Conservation (phyloP, 2,888 invertebrate species). For the Dasypolia templi region DNA sequence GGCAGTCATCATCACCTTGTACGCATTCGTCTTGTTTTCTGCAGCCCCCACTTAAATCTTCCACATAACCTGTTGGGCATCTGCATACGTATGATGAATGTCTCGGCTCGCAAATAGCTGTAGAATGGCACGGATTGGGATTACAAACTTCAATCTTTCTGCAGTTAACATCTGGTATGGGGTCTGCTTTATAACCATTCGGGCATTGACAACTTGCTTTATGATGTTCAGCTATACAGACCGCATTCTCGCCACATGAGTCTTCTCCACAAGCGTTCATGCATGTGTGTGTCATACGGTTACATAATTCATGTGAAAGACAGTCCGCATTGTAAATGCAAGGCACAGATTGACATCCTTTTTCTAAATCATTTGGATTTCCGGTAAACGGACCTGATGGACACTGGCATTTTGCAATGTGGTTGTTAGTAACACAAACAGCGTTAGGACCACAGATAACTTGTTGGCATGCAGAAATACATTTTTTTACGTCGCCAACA, state of each 20-base stretch:
- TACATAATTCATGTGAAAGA: slow-evolving; percentile 94
- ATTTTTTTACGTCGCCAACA: slow-evolving; percentile 91
- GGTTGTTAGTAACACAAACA: slow-evolving; percentile 96
- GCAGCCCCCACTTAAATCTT: slow-evolving; percentile 95
- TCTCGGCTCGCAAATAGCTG: slow-evolving; percentile 94
- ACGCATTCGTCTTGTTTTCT: slow-evolving; percentile 94
- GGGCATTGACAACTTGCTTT: slow-evolving; percentile 96
- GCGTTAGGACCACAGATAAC: slow-evolving; percentile 96
- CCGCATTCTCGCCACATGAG: slow-evolving; percentile 96
- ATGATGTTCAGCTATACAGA: slow-evolving; percentile 96
- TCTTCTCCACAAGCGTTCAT: slow-evolving; percentile 95
- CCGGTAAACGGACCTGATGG: slow-evolving; percentile 96
- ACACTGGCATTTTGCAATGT: slow-evolving; percentile 97
- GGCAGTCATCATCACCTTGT: slow-evolving; percentile 94
- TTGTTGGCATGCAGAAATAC: slow-evolving; percentile 94
- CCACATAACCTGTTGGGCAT: slow-evolving; percentile 94
- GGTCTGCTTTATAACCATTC: slow-evolving; percentile 95
- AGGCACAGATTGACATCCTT: slow-evolving; percentile 95
- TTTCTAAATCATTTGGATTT: slow-evolving; percentile 94
- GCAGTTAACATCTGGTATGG: slow-evolving; percentile 96
- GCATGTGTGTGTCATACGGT: slow-evolving; percentile 95
- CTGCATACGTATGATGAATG: slow-evolving; percentile 93
- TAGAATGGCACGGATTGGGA: slow-evolving; percentile 95
- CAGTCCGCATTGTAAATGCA: slow-evolving; percentile 97
- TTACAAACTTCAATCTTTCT: slow-evolving; percentile 93